Conservation (phyloP, 2,113 vertebrate genomes). For the Scalopus aquaticus region DNA sequence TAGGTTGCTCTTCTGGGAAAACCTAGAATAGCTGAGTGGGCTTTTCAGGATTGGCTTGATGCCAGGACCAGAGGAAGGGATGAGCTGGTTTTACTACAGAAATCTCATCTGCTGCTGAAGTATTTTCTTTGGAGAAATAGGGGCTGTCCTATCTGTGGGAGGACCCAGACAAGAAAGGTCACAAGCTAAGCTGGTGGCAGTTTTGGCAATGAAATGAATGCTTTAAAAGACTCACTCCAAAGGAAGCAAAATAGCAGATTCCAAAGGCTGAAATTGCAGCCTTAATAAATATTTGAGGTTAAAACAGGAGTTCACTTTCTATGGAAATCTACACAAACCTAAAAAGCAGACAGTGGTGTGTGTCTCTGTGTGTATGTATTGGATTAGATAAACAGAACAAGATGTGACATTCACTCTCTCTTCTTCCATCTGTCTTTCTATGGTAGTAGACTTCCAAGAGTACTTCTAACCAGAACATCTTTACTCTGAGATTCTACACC, state of each 20-base stretch:
- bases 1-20: slow-evolving; percentile 56
- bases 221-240: background rate
- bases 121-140: background rate
- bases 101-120: background rate
- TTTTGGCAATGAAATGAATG: background rate
- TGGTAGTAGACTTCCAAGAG: background rate
- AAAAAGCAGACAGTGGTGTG: background rate
- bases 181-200: background rate
- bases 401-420: background rate
- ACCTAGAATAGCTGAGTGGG: slow-evolving; percentile 16
- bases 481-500: background rate
- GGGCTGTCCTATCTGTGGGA: background rate
- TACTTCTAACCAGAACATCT: background rate
- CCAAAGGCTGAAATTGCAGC: background rate
- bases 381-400: no score
- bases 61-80: background rate
- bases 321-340: background rate
- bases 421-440: background rate
- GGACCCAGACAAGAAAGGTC: background rate
- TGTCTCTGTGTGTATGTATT: background rate
- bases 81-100: background rate
- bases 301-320: background rate
- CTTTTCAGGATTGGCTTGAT: slow-evolving; percentile 50
- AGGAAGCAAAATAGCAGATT: background rate
- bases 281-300: background rate